Evolutionary conservation across 1,140 invertebrate species (phyloP).

Genomic region (Penaeus vannamei): DNA sequence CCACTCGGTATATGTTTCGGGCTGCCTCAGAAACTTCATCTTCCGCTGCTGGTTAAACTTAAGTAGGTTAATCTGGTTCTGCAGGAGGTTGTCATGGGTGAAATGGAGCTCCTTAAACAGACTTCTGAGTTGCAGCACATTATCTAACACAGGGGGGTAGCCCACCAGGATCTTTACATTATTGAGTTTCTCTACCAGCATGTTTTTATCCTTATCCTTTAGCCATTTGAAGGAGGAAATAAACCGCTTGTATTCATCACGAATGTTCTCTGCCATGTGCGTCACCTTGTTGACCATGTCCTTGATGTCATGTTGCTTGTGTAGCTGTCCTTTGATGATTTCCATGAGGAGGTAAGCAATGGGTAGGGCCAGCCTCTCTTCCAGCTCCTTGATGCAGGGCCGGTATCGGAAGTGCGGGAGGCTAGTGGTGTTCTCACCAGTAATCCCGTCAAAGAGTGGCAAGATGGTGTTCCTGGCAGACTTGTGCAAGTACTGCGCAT

Average conservation of each 20-base stretch:
- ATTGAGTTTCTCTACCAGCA: constrained; percentile 30
- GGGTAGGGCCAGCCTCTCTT: constrained; percentile 34
- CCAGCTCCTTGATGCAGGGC: constrained; percentile 48
- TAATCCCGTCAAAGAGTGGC: constrained; percentile 34
- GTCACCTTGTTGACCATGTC: neutral
- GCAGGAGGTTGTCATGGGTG: neutral
- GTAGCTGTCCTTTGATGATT: constrained; percentile 31
- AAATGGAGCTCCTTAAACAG: constrained; percentile 18
- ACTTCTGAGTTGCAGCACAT: neutral
- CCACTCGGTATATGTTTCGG: constrained; percentile 44
- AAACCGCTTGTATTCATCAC: constrained; percentile 24
- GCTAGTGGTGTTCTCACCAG: constrained; percentile 2
- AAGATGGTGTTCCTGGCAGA: constrained; percentile 28
- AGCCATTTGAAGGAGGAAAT: constrained; percentile 48
- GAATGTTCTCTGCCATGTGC: constrained; percentile 40
- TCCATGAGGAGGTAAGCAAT: constrained; percentile 28
- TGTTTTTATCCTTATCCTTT: constrained; percentile 1
- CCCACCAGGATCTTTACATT: constrained; percentile 50
- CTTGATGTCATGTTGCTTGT: neutral
- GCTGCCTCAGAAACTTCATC: constrained; percentile 42
- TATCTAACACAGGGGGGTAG: constrained; percentile 36
- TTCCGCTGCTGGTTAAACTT: constrained; percentile 27
- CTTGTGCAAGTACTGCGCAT: constrained; percentile 48
- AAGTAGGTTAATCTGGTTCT: constrained; percentile 46
- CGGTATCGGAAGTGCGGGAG: constrained; percentile 35